phyloP scores from a whole-genome alignment of 1,140 invertebrate species.

The Bombus picipes region DNA sequence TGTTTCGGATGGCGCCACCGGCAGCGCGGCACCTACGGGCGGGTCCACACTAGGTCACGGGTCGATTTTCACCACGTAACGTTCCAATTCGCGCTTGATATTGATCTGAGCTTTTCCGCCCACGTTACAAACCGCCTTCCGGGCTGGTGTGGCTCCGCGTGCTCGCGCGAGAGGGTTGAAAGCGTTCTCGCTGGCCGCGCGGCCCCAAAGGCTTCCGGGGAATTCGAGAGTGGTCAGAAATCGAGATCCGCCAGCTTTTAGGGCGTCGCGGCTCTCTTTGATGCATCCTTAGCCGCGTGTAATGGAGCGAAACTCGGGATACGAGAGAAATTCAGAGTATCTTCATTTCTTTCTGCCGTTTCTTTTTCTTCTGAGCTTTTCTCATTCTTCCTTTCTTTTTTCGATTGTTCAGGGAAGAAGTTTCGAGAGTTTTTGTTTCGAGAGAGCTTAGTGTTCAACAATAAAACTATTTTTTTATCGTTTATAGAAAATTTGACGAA shows the following conservation, averaged over 20 bases:
- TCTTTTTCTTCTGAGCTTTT: background rate
- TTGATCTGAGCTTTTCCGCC: slow-evolving; percentile 80
- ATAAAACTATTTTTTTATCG: too few species aligned
- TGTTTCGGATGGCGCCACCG: slow-evolving; percentile 72
- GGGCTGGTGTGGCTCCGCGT: slow-evolving; percentile 21
- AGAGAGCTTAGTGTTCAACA: too few species aligned
- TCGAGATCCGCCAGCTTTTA: slow-evolving; percentile 8
- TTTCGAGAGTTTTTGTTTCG: background rate
- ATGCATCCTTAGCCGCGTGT: slow-evolving; percentile 9
- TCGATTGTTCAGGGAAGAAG: background rate
- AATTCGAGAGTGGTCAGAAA: slow-evolving; percentile 9
- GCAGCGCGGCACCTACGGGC: slow-evolving; percentile 71
- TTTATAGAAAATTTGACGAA: too few species aligned
- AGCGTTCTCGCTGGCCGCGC: slow-evolving; percentile 10
- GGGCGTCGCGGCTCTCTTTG: slow-evolving; percentile 3
- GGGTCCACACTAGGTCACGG: slow-evolving; percentile 81
- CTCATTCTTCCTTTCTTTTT: background rate
- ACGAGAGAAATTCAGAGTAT: background rate
- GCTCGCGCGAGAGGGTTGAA: slow-evolving; percentile 15
- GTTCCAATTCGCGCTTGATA: slow-evolving; percentile 82
- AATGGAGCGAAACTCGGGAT: background rate
- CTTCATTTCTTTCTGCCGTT: background rate
- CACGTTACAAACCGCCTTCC: slow-evolving; percentile 63
- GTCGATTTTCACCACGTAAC: slow-evolving; percentile 79
- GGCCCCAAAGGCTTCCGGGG: background rate